Base-by-base conservation (phyloP, 2,888 invertebrate species). In the Peribatodes rhomboidaria region DNA sequence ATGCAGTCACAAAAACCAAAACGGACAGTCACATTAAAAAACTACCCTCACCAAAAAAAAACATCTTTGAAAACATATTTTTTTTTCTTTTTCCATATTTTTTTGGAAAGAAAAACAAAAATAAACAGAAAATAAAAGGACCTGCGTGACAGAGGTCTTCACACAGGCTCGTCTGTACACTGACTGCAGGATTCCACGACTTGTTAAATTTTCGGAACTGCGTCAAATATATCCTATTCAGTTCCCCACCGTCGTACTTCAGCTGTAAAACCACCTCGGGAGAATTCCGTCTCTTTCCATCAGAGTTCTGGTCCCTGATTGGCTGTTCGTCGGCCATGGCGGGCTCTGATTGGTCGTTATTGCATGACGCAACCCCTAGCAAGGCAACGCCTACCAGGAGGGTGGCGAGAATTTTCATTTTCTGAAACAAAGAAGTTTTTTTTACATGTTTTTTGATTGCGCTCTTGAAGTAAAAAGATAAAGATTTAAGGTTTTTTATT, bases 121-220 rank as follows among this genome's bases (percentile, higher is more conserved):
- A 42, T 64, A 69, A 69, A 64, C 46, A 27, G 44, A 52, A 63
- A 64, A 33, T 7, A 57, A 70, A 73, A 67, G 67, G 73, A 93
- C 94, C 94, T 86, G 93, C 90, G 84, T 90, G 87, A 63, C 94
- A 94, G 70, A 94, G 84, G 89, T 93, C 93, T 81, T 88, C 76
- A 75, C 94, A 94, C 71, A 91, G 74, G 58, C 80, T 83, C 71
- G 74, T 82, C 67, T 87, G 73, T 6, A 85, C 85, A 49, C 82
- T 76, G 39, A 93, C 91, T 92, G 93, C 82, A 1, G 90, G 87
- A 13, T 55, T 63, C 81, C 81, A 82, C 11, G 59, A 61, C 11
- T 71, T 77, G 33, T 53, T 69, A n/a, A 83, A 83, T 71, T 90
- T 89, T 13, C 92, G 77, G 59, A 87, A 91, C 83, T 94, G 93